Evolutionary conservation across 2,888 invertebrate species (phyloP), one percentile per base, ranked within the genome.

Genomic region (Zele albiditarsus): DNA sequence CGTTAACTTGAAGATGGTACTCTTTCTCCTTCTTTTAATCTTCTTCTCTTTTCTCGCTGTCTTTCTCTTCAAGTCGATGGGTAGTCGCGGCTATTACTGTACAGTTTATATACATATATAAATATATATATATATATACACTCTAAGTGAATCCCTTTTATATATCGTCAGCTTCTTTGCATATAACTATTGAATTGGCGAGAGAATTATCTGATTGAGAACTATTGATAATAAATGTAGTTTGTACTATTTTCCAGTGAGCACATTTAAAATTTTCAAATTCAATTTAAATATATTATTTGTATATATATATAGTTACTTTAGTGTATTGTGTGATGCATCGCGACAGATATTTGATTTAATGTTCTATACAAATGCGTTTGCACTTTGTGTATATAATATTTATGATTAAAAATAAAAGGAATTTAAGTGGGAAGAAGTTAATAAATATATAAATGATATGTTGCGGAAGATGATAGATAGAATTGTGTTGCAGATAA

Each of bases 1-100:
- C 86, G 87, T 87, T 87, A 87, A 79, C 80, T 79, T 70, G 72
- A 72, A 63, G 77, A 68, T 68, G 67, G 33, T 62, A 27, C 65
- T 63, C 20, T 53, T n/a, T 53, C 20, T 53, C 53, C 8, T 38
- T 38, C 53, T 20, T 1, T 53, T 4, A 20, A 20, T 53, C 20
- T 53, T 53, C 6, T 4, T 20, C n/a, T 53, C 20, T 53, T 53
- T 20, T 20, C 49, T 28, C 27, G 38, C 38, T 38, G 38, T 68
- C 27, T 38, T 53, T 63, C 49, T 28, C 73, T 57, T 28, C 46
- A 46, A 57, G 23, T 60, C 68, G 67, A 62, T 70, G 58, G 46
- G 57, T 58, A 74, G 69, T 71, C 70, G 63, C 10, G 53, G 53
- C 8, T 53, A 10, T 20, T 53, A 23, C 53, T 53, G 20, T 53